These are phyloP conservation scores for Amiota communis DNA, from an alignment of 2,888 invertebrate genomes.

Conservation along the genomic window DNA sequence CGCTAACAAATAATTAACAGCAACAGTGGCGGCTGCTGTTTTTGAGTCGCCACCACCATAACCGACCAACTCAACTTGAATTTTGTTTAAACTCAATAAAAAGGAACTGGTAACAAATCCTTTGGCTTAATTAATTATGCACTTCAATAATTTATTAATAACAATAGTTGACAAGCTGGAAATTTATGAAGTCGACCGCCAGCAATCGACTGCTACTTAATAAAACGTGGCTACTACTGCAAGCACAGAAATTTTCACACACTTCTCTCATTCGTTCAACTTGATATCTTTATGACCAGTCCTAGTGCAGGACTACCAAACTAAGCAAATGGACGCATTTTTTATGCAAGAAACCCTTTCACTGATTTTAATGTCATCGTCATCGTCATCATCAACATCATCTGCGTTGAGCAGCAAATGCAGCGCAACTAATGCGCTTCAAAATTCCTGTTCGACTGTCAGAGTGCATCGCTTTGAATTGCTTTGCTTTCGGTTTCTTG, in stretches of 20 bases:
- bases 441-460: slow-evolving; percentile 57
- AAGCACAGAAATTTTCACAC: slow-evolving; percentile 24
- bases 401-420: slow-evolving; percentile 64
- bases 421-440: slow-evolving; percentile 68
- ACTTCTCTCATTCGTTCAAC: slow-evolving; percentile 12
- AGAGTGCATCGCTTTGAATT: slow-evolving; percentile 5
- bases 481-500: slow-evolving; percentile 3
- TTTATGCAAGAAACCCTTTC: slow-evolving; percentile 21
- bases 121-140: slow-evolving; percentile 72
- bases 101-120: slow-evolving; percentile 30
- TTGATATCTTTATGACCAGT: slow-evolving; percentile 23
- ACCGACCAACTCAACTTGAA: background rate
- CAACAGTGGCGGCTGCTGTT: too few species aligned
- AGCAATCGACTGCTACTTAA: slow-evolving; percentile 37
- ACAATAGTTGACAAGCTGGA: slow-evolving; percentile 74
- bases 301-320: background rate
- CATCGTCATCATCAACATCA: slow-evolving; percentile 37
- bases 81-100: background rate
- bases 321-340: background rate
- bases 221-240: background rate
- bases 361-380: slow-evolving; percentile 10
- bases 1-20: too few species aligned
- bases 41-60: background rate
- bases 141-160: slow-evolving; percentile 73
- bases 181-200: slow-evolving; percentile 70